Base-by-base conservation (phyloP, 1,140 invertebrate genomes). In the Orius insidiosus region DNA sequence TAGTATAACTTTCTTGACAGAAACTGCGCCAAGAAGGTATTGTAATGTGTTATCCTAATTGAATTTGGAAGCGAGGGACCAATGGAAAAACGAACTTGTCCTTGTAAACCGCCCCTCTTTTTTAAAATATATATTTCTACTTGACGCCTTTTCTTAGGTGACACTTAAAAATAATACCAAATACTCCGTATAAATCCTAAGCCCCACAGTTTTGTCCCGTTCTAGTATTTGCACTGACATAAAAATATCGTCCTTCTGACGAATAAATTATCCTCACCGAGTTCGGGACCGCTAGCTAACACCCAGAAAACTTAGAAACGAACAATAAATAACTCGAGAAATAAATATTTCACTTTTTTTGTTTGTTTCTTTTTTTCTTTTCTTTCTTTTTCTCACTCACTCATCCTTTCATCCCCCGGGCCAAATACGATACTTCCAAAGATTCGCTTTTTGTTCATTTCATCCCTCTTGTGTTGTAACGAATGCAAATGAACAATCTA, bases 81-180 rank as follows among this genome's bases (percentile, higher is more conserved):
- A 24, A 24, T 24, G 24, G 24, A 24, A 24, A 24, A 24, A 7
- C 24, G 24, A 7, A 24, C 24, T 24, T 24, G 24, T 24, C 24
- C 24, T 7, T 24, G 3, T 24, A 24, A 24, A 24, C 24, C 24
- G 24, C 24, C 41, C 24, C 24, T 11, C 10, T 43, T 32, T 5
- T 16, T 36, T n/a, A n/a, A n/a, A n/a, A n/a, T n/a, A n/a, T n/a
- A n/a, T n/a, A n/a, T 36, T 36, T 36, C 30, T 32, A 30, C 14
- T 43, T 40, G 9, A 40, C 38, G 11, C 35, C 35, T n/a, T n/a
- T n/a, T n/a, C n/a, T 15, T 11, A n/a, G 16, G 41, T 31, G 41
- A 43, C 41, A 32, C 41, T 43, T 43, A 43, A 18, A 43, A 43
- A 43, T 43, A 43, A 43, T 43, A 43, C 41, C 41, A 43, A 43